Evolutionary conservation across 2,113 vertebrate species (phyloP).

Genomic region (Thalassoma bifasciatum): DNA sequence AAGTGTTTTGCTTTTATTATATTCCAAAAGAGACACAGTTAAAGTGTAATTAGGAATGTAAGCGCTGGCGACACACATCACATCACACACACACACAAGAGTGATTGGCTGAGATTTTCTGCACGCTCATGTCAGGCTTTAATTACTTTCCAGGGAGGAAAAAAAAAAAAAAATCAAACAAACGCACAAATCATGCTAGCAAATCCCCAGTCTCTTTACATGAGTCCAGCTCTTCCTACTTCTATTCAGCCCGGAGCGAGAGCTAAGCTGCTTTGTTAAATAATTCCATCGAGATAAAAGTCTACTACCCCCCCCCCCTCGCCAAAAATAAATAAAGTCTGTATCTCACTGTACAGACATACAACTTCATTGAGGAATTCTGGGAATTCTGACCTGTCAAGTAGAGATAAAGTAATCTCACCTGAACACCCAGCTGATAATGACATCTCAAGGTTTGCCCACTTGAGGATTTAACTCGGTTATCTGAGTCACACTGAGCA

Average conservation of each 20-base stretch:
- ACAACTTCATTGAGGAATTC: constrained; percentile 51
- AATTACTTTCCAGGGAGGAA: constrained; percentile 55
- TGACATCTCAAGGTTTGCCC: constrained; percentile 36
- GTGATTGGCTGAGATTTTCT: constrained; percentile 50
- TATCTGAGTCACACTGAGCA: constrained; percentile 19
- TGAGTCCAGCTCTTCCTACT: constrained; percentile 13
- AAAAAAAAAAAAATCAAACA: constrained; percentile 29
- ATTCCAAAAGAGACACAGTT: constrained; percentile 60
- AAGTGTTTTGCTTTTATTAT: constrained; percentile 60
- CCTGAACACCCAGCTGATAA: constrained; percentile 56
- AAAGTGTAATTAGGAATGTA: constrained; percentile 67
- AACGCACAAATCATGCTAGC: constrained; percentile 43
- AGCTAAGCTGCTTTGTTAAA: constrained; percentile 32
- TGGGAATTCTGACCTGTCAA: constrained; percentile 58
- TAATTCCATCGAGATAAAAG: constrained; percentile 57
- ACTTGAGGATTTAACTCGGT: constrained; percentile 26
- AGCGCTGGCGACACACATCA: constrained; percentile 27
- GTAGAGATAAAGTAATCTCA: constrained; percentile 61
- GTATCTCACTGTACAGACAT: constrained; percentile 32
- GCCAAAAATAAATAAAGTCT: constrained; percentile 15
- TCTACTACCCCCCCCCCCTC: not conserved
- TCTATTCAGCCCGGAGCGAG: constrained; percentile 24
- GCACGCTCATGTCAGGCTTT: constrained; percentile 49
- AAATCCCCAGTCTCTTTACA: constrained; percentile 50
- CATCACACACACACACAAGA: constrained; percentile 34